phyloP scores from a whole-genome alignment of 2,888 invertebrate genomes.

The Encarsia formosa region DNA sequence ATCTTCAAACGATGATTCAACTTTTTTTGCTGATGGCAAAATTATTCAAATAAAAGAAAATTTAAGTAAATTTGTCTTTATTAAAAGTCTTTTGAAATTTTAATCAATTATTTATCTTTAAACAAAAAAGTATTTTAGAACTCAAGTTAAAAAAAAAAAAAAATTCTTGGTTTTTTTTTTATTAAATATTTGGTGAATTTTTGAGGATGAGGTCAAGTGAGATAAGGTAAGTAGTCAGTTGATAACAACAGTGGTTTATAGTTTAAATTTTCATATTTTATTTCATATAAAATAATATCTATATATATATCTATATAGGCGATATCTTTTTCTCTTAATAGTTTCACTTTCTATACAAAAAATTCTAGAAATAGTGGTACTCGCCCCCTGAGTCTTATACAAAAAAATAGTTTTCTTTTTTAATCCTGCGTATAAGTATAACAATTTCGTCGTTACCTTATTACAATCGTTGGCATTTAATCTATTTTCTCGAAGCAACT shows the following conservation, averaged over 20 bases:
- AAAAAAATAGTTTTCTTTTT: constrained; percentile 15
- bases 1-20: too few relatives aligned
- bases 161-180: too few relatives aligned
- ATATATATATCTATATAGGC: constrained; percentile 38
- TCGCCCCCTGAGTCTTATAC: constrained; percentile 35
- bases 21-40: too few relatives aligned
- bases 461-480: constrained; percentile 7
- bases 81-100: too few relatives aligned
- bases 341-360: constrained; percentile 44
- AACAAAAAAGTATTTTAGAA: too few relatives aligned
- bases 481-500: not conserved
- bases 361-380: constrained; percentile 40
- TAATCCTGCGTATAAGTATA: too few relatives aligned
- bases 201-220: too few relatives aligned
- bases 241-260: constrained; percentile 27
- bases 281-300: constrained; percentile 47
- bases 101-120: too few relatives aligned
- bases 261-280: constrained; percentile 34
- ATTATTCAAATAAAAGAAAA: too few relatives aligned
- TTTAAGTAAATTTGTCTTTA: too few relatives aligned
- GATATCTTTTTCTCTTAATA: constrained; percentile 42
- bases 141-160: too few relatives aligned
- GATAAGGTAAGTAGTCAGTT: constrained; percentile 1
- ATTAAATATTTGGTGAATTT: too few relatives aligned
- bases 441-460: constrained; percentile 8